phyloP scores from a whole-genome alignment of 2,888 invertebrate genomes.

The Argyra leucocephala region DNA sequence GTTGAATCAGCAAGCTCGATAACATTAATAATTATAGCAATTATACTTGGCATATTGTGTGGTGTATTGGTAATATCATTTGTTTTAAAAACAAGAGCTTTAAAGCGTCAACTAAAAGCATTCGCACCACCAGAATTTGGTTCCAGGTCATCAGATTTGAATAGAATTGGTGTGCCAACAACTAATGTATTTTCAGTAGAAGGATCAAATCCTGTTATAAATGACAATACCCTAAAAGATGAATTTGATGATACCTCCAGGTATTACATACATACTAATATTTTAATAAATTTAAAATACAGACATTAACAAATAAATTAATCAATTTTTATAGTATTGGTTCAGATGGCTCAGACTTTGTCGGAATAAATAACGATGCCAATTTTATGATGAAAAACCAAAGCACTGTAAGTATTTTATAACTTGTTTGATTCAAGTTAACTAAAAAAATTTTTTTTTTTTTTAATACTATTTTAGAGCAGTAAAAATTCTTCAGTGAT shows the following conservation, averaged over 20 bases:
- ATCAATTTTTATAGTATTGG: constrained; percentile 44
- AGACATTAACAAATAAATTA: not conserved
- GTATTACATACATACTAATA: not conserved
- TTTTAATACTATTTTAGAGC: not conserved
- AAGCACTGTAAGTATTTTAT: not conserved
- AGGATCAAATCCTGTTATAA: constrained; percentile 63
- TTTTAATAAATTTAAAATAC: not conserved
- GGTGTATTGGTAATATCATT: constrained; percentile 48
- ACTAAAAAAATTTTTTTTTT: not conserved
- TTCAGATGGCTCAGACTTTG: constrained; percentile 51
- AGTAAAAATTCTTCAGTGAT: constrained; percentile 8
- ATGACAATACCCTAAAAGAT: constrained; percentile 34
- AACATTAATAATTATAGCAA: constrained; percentile 47
- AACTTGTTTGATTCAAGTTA: not conserved
- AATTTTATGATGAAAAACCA: constrained; percentile 20
- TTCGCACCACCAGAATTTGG: constrained; percentile 54
- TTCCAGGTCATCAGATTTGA: constrained; percentile 50
- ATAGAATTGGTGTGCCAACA: constrained; percentile 49
- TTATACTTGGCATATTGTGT: constrained; percentile 47
- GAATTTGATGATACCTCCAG: constrained; percentile 16
- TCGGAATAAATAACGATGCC: constrained; percentile 57
- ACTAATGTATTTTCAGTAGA: constrained; percentile 62
- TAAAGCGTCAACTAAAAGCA: constrained; percentile 53
- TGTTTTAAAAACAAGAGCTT: constrained; percentile 48
- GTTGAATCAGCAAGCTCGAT: constrained; percentile 29